Evolutionary conservation across 1,140 invertebrate genomes (phyloP), one percentile per base, ranked within the genome.

Genomic region (Fopius arisanus): DNA sequence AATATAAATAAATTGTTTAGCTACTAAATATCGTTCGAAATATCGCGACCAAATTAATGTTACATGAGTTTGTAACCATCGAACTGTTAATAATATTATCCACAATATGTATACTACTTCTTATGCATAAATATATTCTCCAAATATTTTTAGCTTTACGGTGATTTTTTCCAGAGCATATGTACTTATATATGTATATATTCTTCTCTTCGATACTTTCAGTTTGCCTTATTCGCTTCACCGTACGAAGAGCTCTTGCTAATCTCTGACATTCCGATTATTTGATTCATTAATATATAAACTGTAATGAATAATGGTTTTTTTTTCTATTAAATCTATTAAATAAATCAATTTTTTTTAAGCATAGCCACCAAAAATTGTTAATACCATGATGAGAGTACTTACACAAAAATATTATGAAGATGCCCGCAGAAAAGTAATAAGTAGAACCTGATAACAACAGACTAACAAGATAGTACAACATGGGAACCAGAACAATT

Each of bases 231-330:
- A 54, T 83, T 83, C 12, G 78, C 85, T 48, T 87, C 84, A 28
- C 95, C 95, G 82, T 96, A 96, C n/a, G 92, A 93, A 12, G 95
- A 96, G 48, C 92, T 91, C 83, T 95, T 94, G 78, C 93, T 94
- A 75, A 96, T 95, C 84, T 95, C 93, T 0, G 95, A 94, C 90
- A 94, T 92, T 77, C 92, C 92, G 75, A 96, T 94, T 59, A 93
- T 91, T 87, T 94, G 92, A 77, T 93, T 90, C 86, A 96, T 90
- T 10, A 95, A 85, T 68, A 93, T 84, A 80, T 92, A 95, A 89
- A 95, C 94, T 96, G 90, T 51, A 94, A 92, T 70, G 67, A 40
- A 33, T 1, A 77, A 70, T 51, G 16, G 70, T 28, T n/a, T n/a
- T n/a, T n/a, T n/a, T n/a, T n/a, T n/a, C n/a, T n/a, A n/a, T n/a